Base-by-base conservation (phyloP, 2,888 invertebrate species). In the Plagodis dolabraria region DNA sequence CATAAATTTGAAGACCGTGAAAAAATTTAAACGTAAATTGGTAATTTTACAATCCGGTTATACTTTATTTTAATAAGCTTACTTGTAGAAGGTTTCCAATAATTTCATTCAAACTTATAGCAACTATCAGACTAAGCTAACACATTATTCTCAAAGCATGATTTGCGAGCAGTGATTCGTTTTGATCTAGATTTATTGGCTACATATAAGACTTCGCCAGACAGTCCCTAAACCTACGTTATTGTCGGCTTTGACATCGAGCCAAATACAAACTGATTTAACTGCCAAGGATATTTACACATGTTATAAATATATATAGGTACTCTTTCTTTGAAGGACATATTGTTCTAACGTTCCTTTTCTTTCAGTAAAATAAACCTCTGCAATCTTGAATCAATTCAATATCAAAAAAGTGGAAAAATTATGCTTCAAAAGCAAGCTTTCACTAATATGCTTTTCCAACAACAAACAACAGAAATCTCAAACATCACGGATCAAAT, bases 211-310 rank as follows among this genome's bases (percentile, higher is more conserved):
- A 44, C 33, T 11, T 33, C 48, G 36, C 44, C 33, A 57, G 67
- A 67, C 60, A 57, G 70, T 68, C 67, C 76, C 69, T 73, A 73
- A 76, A 64, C 64, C 72, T 69, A 60, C 67, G 57, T 69, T 72
- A 67, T 53, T 66, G 68, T 55, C 64, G 51, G 46, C 59, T 57
- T 86, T 86, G 86, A 86, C 81, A 69, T 67, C 45, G 60, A 66
- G 86, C 86, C 86, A 86, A 85, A 70, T 82, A 69, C 75, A 76
- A 76, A 76, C 68, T 63, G 70, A 68, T 71, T 68, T 65, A 74
- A 74, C 72, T 80, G 80, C 79, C 85, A 85, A 81, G 76, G 76
- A 50, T 64, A 9, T 36, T 36, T 36, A 36, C 9, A 36, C 7
- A n/a, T n/a, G 7, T 36, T 36, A 36, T 36, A 36, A 8, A 36